These are phyloP conservation scores for Ceyx margarethae DNA, from an alignment of 2,113 vertebrate species.

Conservation along the genomic window DNA sequence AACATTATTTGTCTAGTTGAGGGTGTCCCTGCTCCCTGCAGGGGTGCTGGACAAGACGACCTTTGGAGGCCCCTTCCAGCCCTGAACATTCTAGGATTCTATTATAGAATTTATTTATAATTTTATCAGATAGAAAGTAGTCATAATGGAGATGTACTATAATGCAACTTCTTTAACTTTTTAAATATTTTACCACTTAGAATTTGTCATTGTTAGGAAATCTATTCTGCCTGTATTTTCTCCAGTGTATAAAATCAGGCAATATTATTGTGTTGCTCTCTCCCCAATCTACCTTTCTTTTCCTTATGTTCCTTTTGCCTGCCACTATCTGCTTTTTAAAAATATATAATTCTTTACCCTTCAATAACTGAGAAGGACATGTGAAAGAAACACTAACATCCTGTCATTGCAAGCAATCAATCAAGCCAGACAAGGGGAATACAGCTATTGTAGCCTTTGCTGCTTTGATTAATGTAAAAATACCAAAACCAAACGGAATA, in stretches of 20 bases:
- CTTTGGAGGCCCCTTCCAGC: too few species aligned
- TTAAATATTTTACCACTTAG: neutral
- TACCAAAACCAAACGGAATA: neutral
- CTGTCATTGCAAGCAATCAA: neutral
- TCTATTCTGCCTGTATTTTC: neutral
- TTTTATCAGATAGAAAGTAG: neutral
- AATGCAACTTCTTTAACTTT: rapidly evolving
- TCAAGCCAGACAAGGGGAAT: neutral
- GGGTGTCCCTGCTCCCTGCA: too few species aligned
- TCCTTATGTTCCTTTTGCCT: neutral
- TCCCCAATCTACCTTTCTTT: neutral
- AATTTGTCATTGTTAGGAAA: neutral
- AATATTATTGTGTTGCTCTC: neutral
- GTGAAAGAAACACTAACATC: neutral
- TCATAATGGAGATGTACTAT: neutral
- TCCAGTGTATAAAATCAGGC: neutral
- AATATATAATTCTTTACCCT: neutral
- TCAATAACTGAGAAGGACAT: neutral
- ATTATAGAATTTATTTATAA: neutral
- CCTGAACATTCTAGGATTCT: too few species aligned
- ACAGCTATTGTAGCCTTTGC: neutral
- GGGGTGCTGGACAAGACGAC: too few species aligned
- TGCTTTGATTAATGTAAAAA: neutral
- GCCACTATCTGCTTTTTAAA: neutral
- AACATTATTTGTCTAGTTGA: too few species aligned